Conservation (phyloP, 2,797 vertebrate species). For the Amblyopsis hoosieri region DNA sequence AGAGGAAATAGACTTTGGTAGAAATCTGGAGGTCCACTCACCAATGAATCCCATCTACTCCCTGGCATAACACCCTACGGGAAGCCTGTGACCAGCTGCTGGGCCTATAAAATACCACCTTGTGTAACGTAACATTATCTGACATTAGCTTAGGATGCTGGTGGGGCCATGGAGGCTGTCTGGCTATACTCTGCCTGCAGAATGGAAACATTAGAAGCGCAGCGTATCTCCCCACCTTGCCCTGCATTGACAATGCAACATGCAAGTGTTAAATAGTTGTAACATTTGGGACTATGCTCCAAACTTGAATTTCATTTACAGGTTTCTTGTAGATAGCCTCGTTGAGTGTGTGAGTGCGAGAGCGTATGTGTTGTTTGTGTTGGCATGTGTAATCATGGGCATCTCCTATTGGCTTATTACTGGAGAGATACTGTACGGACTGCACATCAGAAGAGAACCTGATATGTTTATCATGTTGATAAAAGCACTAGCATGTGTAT, state of each 20-base stretch:
- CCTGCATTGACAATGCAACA: conserved; percentile 5
- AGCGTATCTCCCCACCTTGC: conserved; percentile 6
- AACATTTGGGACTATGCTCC: conserved; percentile 23
- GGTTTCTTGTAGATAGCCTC: conserved; percentile 22
- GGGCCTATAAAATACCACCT: neutral
- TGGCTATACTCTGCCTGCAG: conserved; percentile 1
- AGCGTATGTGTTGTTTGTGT: conserved; percentile 1
- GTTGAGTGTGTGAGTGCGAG: conserved; percentile 1
- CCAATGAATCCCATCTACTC: conserved; percentile 94
- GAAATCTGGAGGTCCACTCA: conserved; percentile 89
- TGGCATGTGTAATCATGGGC: neutral
- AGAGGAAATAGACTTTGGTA: conserved; percentile 89
- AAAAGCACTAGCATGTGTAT: conserved; percentile 42
- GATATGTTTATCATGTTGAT: conserved; percentile 75
- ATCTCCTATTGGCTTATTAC: conserved; percentile 33
- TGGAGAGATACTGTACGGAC: conserved; percentile 18
- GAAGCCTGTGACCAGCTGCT: neutral
- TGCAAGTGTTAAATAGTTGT: conserved; percentile 6
- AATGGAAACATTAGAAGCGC: conserved; percentile 18
- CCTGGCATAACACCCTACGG: conserved; percentile 78
- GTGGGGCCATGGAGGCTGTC: conserved; percentile 6
- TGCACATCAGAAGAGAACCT: conserved; percentile 32
- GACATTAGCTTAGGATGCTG: neutral
- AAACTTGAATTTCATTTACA: conserved; percentile 10
- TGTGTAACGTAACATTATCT: conserved; percentile 7